Percentiles rank a stretch among this genome's conserved stretches.
Evolutionary conservation across 2,797 vertebrate species (phyloP).

Genomic region (Rhyacichthys aspro): DNA sequence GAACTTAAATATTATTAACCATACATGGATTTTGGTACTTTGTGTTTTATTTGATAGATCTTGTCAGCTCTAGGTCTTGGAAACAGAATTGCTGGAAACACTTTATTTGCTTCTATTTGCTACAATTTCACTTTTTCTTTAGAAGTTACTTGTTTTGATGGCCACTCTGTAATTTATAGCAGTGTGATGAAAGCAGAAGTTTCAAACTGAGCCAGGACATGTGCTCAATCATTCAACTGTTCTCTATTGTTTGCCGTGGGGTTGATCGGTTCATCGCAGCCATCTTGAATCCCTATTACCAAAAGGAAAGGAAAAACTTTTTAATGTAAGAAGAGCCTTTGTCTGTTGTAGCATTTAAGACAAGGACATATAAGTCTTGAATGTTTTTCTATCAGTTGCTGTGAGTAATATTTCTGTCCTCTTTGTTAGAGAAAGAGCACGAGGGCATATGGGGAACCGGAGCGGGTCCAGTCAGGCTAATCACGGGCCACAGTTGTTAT

Average conservation of each 20-base stretch:
- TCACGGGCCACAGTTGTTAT: slow-evolving; percentile 63
- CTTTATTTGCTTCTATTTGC: slow-evolving; percentile 44
- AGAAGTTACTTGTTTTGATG: neutral
- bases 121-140: neutral
- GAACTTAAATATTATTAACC: too few species aligned
- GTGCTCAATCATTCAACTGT: slow-evolving; percentile 57
- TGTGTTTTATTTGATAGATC: too few species aligned
- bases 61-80: too few species aligned
- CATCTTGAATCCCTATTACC: slow-evolving; percentile 47
- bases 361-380: neutral
- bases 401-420: slow-evolving; percentile 50
- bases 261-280: slow-evolving; percentile 47
- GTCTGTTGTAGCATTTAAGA: slow-evolving; percentile 31
- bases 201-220: slow-evolving; percentile 39
- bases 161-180: neutral
- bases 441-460: slow-evolving; percentile 46
- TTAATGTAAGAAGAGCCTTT: slow-evolving; percentile 23
- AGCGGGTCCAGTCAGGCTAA: slow-evolving; percentile 46
- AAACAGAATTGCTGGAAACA: slow-evolving; percentile 48
- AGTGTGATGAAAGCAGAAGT: slow-evolving; percentile 26
- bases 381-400: slow-evolving; percentile 1
- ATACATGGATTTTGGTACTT: too few species aligned
- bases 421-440: slow-evolving; percentile 35
- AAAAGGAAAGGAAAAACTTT: slow-evolving; percentile 43
- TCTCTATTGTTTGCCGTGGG: slow-evolving; percentile 30